A percentile compares a stretch with the other conserved stretches of the same genome.
Evolutionary conservation across 2,113 vertebrate species (phyloP).

Genomic region (Melanerpes formicivorus): DNA sequence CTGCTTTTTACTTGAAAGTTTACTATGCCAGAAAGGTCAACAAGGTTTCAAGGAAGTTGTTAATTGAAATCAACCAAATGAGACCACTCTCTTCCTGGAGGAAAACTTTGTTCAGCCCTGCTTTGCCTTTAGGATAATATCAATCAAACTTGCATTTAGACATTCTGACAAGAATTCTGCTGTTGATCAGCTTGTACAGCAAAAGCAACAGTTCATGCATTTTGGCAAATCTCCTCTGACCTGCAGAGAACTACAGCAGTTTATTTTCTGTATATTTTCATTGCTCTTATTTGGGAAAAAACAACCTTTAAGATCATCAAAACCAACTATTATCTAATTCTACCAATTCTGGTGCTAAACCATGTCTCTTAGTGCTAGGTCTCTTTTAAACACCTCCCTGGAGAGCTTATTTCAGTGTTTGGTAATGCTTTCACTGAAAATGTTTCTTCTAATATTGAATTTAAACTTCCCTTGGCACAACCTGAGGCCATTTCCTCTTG

Average conservation of each 20-base stretch:
- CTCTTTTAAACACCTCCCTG: too few relatives aligned
- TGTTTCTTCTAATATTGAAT: too few relatives aligned
- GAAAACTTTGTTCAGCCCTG: background rate
- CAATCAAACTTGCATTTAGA: background rate
- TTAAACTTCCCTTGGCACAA: too few relatives aligned
- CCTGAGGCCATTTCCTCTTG: too few relatives aligned
- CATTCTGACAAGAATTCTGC: background rate
- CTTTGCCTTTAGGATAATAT: background rate
- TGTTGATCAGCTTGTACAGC: background rate
- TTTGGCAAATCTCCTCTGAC: background rate
- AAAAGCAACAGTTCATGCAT: background rate
- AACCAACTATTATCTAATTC: too few relatives aligned
- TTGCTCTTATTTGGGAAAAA: background rate
- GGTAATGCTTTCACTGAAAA: too few relatives aligned
- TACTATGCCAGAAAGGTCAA: conserved; percentile 61
- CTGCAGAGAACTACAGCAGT: background rate
- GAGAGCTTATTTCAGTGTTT: too few relatives aligned
- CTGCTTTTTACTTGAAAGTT: conserved; percentile 53
- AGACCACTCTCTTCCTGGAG: conserved; percentile 48
- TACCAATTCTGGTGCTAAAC: too few relatives aligned
- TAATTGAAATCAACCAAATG: conserved; percentile 70
- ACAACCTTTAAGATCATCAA: too few relatives aligned
- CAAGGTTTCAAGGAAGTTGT: conserved; percentile 60
- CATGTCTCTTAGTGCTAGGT: too few relatives aligned
- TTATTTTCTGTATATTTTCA: background rate